phyloP scores from a whole-genome alignment of 1,140 invertebrate genomes.

The Zeugodacus cucurbitae region DNA sequence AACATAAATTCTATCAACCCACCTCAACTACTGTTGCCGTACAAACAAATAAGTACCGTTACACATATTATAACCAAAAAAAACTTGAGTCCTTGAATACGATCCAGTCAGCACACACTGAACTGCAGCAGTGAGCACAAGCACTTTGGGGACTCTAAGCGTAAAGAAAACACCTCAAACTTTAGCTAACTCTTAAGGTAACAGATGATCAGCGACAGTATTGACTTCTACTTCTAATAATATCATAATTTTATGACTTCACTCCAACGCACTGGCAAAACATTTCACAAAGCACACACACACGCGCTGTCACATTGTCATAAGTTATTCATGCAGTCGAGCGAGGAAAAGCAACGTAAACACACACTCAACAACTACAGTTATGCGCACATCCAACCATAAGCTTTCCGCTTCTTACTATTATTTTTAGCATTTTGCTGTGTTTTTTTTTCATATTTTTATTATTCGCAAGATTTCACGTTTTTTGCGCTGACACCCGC shows the following conservation, averaged over 20 bases:
- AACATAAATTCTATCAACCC: too few relatives aligned
- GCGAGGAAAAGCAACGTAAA: background rate
- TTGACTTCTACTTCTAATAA: too few relatives aligned
- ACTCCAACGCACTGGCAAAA: background rate
- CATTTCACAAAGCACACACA: too few relatives aligned
- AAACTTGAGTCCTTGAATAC: too few relatives aligned
- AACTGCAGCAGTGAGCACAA: too few relatives aligned
- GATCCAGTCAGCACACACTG: too few relatives aligned
- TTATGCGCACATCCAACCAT: background rate
- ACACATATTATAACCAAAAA: too few relatives aligned
- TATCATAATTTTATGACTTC: background rate
- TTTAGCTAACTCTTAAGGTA: too few relatives aligned
- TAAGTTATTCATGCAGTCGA: background rate
- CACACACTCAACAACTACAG: background rate
- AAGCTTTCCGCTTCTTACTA: background rate
- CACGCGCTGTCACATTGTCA: background rate
- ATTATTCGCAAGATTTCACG: background rate
- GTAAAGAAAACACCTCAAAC: too few relatives aligned
- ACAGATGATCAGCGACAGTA: too few relatives aligned
- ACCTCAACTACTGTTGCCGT: background rate
- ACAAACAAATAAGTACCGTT: background rate
- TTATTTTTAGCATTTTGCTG: background rate
- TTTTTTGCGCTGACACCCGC: background rate
- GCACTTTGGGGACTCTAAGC: too few relatives aligned
- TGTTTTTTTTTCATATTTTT: background rate